phyloP scores from a whole-genome alignment of 2,888 invertebrate genomes.

The Endotricha flammealis region DNA sequence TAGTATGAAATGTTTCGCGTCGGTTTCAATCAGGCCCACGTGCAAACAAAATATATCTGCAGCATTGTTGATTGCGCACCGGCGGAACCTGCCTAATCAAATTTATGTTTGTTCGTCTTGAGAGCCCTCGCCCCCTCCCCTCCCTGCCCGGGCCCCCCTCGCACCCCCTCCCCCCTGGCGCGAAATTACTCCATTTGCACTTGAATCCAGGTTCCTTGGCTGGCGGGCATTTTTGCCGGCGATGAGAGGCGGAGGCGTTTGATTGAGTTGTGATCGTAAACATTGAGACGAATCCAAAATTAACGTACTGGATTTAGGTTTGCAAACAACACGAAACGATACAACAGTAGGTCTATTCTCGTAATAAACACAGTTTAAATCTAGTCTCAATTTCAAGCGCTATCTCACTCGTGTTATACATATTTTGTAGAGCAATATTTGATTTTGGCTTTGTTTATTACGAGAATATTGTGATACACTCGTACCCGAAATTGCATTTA shows the following conservation, averaged over 20 bases:
- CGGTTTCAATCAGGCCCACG: slow-evolving; percentile 26
- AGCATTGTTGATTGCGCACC: slow-evolving; percentile 53
- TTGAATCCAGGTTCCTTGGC: slow-evolving; percentile 72
- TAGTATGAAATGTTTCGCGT: too few relatives aligned
- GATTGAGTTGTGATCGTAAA: slow-evolving; percentile 33
- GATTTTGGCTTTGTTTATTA: too few relatives aligned
- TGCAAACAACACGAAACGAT: background rate
- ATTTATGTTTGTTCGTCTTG: slow-evolving; percentile 72
- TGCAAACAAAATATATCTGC: slow-evolving; percentile 46
- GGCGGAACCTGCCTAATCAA: slow-evolving; percentile 67
- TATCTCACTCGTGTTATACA: too few relatives aligned
- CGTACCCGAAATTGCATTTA: too few relatives aligned
- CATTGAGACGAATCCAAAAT: slow-evolving; percentile 10
- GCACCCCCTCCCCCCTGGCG: slow-evolving; percentile 29
- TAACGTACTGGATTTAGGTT: slow-evolving; percentile 1
- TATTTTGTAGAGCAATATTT: too few relatives aligned
- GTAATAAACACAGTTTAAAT: too few relatives aligned
- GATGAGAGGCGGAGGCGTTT: slow-evolving; percentile 26
- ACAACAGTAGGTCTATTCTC: too few relatives aligned
- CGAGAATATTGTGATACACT: too few relatives aligned
- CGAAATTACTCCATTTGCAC: slow-evolving; percentile 74
- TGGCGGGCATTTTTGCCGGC: slow-evolving; percentile 67
- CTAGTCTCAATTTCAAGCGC: too few relatives aligned
- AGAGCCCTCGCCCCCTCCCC: slow-evolving; percentile 29
- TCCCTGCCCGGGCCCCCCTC: slow-evolving; percentile 15